phyloP scores from a whole-genome alignment of 1,140 invertebrate genomes.

The Bilobella aurantiaca region DNA sequence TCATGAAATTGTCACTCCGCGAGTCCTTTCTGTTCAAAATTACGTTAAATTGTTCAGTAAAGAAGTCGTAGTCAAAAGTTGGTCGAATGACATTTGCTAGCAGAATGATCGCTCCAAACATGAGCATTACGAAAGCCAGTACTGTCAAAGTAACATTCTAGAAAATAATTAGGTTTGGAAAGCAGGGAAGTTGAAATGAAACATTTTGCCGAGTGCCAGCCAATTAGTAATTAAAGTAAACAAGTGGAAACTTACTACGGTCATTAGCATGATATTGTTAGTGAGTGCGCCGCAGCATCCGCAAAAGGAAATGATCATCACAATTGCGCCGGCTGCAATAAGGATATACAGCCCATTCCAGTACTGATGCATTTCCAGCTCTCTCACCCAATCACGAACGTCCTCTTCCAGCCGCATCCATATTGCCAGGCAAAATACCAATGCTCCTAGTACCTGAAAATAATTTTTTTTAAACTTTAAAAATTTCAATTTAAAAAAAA shows the following conservation, averaged over 20 bases:
- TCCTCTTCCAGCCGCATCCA: constrained; percentile 68
- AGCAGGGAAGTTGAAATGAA: neutral
- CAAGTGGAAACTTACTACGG: constrained; percentile 33
- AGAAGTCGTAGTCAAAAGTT: constrained; percentile 12
- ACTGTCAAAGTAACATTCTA: constrained; percentile 27
- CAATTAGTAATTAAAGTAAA: neutral
- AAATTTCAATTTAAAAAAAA: no score
- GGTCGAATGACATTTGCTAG: constrained; percentile 21
- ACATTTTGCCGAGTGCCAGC: neutral
- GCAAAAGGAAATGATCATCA: constrained; percentile 61
- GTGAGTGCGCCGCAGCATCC: constrained; percentile 50
- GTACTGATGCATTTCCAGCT: constrained; percentile 59
- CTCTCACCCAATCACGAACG: constrained; percentile 66
- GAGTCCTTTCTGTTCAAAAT: constrained; percentile 15
- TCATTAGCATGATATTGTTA: constrained; percentile 35
- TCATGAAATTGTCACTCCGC: constrained; percentile 21
- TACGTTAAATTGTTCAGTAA: constrained; percentile 15
- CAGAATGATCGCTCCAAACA: constrained; percentile 27
- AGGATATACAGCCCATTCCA: constrained; percentile 72
- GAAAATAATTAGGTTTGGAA: neutral
- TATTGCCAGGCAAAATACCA: constrained; percentile 62
- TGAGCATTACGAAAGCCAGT: constrained; percentile 25
- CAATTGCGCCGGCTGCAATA: constrained; percentile 54
- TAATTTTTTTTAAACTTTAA: no score
- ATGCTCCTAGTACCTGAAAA: constrained; percentile 62